Evolutionary conservation across 2,888 invertebrate species (phyloP), one percentile per base, ranked within the genome.

Genomic region (Panzeria rudis): DNA sequence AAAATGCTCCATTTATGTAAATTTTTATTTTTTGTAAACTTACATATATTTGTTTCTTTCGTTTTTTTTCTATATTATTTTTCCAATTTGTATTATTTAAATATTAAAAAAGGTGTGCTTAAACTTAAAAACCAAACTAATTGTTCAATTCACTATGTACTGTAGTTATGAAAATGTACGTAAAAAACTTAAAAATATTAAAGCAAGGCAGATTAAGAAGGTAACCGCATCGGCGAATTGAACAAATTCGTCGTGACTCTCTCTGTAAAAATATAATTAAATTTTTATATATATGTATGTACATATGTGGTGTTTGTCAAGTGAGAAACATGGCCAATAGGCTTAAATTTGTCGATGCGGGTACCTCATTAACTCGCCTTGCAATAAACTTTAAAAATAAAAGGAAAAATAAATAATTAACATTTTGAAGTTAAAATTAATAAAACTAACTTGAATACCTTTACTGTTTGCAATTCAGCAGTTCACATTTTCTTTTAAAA

Each of bases 101-200:
- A 7, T 32, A 23, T 38, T 11, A 32, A 54, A 72, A 66, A 71
- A 81, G 81, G 64, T 79, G 85, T 82, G 78, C 78, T 85, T 85
- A 85, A 75, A 77, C 41, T 72, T 79, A 66, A 69, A 52, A n/a
- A 29, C 29, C 29, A 29, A 78, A 44, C n/a, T n/a, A n/a, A 23
- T 44, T 32, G 61, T 61, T 66, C 66, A 44, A 66, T 66, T 73
- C 44, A 54, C 41, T 54, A 52, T 17, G 13, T 23, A 29, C 32
- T n/a, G n/a, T 8, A 41, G 4, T 41, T 62, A 23, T 25, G 41
- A 38, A 25, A 23, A 25, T 41, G 41, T 62, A 9, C 23, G 5
- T 29, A n/a, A n/a, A n/a, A n/a, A n/a, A n/a, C n/a, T n/a, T n/a
- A n/a, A n/a, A n/a, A n/a, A n/a, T n/a, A n/a, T n/a, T n/a, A n/a